Evolutionary conservation across 2,888 invertebrate species (phyloP).

Genomic region (Deroplatys truncata): DNA sequence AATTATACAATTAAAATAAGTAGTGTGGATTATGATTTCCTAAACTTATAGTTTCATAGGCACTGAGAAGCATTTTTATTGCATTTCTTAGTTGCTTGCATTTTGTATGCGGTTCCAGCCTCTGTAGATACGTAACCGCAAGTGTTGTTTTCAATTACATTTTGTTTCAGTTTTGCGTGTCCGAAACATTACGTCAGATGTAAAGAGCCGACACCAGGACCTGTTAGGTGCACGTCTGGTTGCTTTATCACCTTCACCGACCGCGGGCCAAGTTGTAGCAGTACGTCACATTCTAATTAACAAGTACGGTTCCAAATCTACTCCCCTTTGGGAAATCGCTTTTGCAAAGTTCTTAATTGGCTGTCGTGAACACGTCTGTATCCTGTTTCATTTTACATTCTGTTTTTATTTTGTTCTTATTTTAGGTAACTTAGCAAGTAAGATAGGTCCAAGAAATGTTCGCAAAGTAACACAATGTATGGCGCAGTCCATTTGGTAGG

Average conservation of each 20-base stretch:
- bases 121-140: no score
- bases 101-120: no score
- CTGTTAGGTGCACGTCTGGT: background rate
- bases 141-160: background rate
- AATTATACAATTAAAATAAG: no score
- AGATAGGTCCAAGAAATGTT: background rate
- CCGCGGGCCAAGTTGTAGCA: background rate
- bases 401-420: background rate
- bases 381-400: background rate
- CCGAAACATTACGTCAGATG: background rate
- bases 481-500: background rate
- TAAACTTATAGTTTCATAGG: no score
- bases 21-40: no score
- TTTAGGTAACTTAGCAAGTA: background rate
- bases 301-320: background rate
- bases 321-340: background rate
- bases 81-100: no score
- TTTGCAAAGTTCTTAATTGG: background rate
- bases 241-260: background rate
- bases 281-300: background rate
- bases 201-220: background rate
- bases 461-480: background rate
- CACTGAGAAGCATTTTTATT: no score
- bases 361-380: background rate
- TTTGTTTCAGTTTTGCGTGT: background rate